phyloP scores from a whole-genome alignment of 2,113 vertebrate species.

The Pseudolaguvia tuberculata region DNA sequence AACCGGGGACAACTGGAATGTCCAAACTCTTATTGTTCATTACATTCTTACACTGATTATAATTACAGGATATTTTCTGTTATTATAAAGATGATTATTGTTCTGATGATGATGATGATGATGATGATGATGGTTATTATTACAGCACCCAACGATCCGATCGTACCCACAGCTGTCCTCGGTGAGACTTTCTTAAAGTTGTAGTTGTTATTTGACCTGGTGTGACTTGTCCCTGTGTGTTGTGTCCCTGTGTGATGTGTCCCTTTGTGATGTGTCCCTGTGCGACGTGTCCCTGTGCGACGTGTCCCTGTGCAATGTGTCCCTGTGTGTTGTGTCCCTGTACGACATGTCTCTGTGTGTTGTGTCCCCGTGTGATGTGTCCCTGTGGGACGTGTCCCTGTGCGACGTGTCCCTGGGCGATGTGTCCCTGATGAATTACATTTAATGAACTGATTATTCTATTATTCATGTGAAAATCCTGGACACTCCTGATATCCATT shows the following conservation, averaged over 20 bases:
- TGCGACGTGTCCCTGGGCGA: constrained; percentile 39
- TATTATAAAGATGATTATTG: background rate
- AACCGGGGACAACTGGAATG: no score
- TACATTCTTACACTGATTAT: background rate
- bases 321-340: constrained; percentile 59
- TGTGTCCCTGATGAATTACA: constrained; percentile 54
- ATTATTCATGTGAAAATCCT: no score
- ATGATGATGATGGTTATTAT: constrained; percentile 74
- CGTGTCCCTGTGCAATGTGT: background rate
- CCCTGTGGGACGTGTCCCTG: background rate
- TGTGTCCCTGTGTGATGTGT: constrained; percentile 58
- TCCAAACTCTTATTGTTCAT: background rate
- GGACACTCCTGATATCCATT: no score
- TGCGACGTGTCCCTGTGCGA: no score
- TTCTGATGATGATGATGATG: background rate
- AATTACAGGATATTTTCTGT: no score
- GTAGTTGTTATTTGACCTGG: background rate
- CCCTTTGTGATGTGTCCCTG: constrained; percentile 5
- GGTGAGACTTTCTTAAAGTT: constrained; percentile 79
- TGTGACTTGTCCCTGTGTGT: constrained; percentile 45
- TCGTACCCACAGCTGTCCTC: constrained; percentile 98
- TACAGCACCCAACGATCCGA: constrained; percentile 96
- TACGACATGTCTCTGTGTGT: constrained; percentile 33
- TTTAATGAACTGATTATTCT: background rate
- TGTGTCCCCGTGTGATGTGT: background rate